A percentile compares a stretch with the other conserved stretches of the same genome.
Evolutionary conservation across 2,113 vertebrate species (phyloP).

Genomic region (Crotalus viridis): DNA sequence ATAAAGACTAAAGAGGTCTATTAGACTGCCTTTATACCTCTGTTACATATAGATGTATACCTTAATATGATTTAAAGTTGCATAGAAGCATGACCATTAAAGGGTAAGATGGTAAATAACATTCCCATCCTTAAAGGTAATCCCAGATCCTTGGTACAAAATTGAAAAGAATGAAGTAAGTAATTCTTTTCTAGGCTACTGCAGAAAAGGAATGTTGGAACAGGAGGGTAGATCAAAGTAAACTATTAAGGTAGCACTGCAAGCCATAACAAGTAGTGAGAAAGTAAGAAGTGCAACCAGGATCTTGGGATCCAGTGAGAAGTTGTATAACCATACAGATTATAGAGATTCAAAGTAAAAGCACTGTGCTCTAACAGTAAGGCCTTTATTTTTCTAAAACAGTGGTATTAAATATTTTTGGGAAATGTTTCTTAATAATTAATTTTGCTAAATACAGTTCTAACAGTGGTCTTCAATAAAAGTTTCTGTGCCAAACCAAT

Average conservation of each 20-base stretch:
- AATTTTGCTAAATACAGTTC: neutral
- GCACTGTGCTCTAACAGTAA: neutral
- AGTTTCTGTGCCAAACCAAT: too few relatives aligned
- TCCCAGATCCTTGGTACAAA: constrained; percentile 9
- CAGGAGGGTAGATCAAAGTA: neutral
- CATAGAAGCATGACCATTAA: constrained; percentile 59
- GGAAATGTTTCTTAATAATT: neutral
- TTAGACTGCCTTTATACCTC: constrained; percentile 66
- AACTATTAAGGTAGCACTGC: neutral
- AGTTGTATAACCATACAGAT: neutral
- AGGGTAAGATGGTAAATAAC: constrained; percentile 20
- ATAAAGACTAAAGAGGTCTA: constrained; percentile 11
- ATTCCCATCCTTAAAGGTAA: constrained; percentile 15
- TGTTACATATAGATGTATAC: constrained; percentile 57
- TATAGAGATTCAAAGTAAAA: neutral
- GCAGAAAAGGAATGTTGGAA: neutral
- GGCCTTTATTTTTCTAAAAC: neutral
- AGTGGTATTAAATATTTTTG: neutral
- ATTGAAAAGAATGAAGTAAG: neutral
- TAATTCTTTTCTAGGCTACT: neutral
- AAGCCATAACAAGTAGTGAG: neutral
- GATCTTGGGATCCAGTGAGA: neutral
- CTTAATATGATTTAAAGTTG: constrained; percentile 63
- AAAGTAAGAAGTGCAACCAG: neutral
- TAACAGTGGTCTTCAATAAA: neutral